Conservation (phyloP, 2,113 vertebrate species). For the Picathartes gymnocephalus region DNA sequence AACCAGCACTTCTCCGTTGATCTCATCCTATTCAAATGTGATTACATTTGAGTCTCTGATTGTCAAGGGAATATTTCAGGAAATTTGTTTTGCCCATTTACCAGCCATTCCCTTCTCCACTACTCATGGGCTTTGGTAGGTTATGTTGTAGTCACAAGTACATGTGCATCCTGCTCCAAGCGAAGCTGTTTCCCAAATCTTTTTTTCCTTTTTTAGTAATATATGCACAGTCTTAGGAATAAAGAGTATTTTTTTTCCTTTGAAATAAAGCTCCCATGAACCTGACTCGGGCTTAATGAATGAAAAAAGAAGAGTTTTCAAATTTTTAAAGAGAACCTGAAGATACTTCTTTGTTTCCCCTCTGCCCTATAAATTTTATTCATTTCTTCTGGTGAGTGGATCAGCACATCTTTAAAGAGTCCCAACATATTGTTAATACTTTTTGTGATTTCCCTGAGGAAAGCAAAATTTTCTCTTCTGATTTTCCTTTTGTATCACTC, state of each 20-base stretch:
- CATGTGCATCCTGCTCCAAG: neutral
- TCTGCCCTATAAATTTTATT: neutral
- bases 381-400: neutral
- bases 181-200: neutral
- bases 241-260: neutral
- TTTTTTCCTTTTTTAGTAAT: neutral
- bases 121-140: neutral
- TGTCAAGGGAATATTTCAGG: neutral
- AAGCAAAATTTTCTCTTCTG: neutral
- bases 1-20: neutral
- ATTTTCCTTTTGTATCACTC: neutral
- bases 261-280: neutral
- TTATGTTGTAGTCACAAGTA: neutral
- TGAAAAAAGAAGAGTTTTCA: neutral
- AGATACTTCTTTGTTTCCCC: neutral
- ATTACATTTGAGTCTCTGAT: neutral
- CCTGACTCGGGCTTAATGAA: neutral
- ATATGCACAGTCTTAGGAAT: neutral
- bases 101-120: neutral
- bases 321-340: neutral
- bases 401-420: neutral
- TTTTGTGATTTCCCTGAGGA: neutral
- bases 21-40: neutral
- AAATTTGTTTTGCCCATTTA: neutral
- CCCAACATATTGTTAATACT: rapidly evolving